Conservation (phyloP, 1,140 invertebrate species). For the Notospermus geniculatus region DNA sequence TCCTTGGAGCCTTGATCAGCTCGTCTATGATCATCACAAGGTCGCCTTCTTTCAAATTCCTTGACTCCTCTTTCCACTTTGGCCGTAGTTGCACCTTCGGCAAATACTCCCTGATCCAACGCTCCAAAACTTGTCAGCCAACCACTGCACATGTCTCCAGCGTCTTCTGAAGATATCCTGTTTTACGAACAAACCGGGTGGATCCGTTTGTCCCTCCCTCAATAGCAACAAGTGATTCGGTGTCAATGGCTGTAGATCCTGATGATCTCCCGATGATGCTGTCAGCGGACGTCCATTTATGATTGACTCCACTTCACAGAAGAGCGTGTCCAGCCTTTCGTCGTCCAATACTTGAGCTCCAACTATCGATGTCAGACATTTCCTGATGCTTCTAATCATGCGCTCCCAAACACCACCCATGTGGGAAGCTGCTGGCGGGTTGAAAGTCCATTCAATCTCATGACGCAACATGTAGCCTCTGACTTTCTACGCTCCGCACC, state of each 20-base stretch:
- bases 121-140: conserved; percentile 24
- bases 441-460: conserved; percentile 18
- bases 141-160: conserved; percentile 14
- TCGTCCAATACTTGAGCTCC: conserved; percentile 2
- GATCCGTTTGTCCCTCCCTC: no score
- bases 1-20: background rate
- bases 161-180: no score
- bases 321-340: conserved; percentile 12
- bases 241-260: conserved; percentile 13
- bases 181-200: conserved; percentile 12
- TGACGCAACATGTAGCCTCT: no score
- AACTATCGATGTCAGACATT: conserved; percentile 6
- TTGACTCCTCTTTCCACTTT: background rate
- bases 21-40: conserved; percentile 23
- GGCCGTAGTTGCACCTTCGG: background rate
- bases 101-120: conserved; percentile 21
- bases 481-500: no score
- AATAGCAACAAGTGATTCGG: conserved; percentile 21
- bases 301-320: conserved; percentile 16
- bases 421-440: background rate
- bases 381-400: conserved; percentile 18
- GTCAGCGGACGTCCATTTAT: conserved; percentile 13
- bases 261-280: conserved; percentile 13
- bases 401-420: conserved; percentile 24
- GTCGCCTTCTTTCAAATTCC: conserved; percentile 19